A percentile compares a stretch with the other conserved stretches of the same genome.
Evolutionary conservation across 2,888 invertebrate genomes (phyloP).

Genomic region (Drosophila setosimentum): DNA sequence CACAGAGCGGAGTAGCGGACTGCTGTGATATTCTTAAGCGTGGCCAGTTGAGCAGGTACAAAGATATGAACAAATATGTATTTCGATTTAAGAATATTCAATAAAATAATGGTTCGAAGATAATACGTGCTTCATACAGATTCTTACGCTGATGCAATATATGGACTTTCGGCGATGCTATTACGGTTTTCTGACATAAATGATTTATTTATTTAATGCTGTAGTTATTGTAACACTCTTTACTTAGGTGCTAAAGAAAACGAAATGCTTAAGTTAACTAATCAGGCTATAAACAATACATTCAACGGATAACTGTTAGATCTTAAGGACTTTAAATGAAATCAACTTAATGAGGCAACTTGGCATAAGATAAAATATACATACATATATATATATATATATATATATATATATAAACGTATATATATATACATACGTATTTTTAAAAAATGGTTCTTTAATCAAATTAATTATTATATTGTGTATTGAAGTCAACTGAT

Average conservation of each 20-base stretch:
- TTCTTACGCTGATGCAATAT: background rate
- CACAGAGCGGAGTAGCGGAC: fast-evolving
- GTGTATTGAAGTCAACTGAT: slow-evolving; percentile 54
- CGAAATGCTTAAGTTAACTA: slow-evolving; percentile 18
- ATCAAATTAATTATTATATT: slow-evolving; percentile 5
- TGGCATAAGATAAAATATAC: slow-evolving; percentile 26
- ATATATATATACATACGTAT: slow-evolving; percentile 1
- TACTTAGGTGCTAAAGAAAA: slow-evolving; percentile 63
- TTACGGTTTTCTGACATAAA: slow-evolving; percentile 40
- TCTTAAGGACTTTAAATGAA: slow-evolving; percentile 23
- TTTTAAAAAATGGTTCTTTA: background rate
- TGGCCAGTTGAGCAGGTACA: too few relatives aligned
- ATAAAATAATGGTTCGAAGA: background rate
- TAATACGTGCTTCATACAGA: too few relatives aligned
- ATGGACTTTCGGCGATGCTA: background rate
- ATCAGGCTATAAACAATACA: slow-evolving; percentile 13
- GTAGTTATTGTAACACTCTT: slow-evolving; percentile 74
- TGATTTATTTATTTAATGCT: slow-evolving; percentile 58
- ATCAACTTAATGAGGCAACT: slow-evolving; percentile 39
- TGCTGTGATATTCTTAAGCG: too few relatives aligned
- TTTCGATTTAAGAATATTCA: background rate
- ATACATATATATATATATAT: slow-evolving; percentile 1
- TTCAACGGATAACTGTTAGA: slow-evolving; percentile 19
- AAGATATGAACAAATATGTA: background rate
- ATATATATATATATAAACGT: slow-evolving; percentile 2